These are phyloP conservation scores for Alouatta palliata DNA, from an alignment of 2,113 vertebrate species.

Conservation along the genomic window DNA sequence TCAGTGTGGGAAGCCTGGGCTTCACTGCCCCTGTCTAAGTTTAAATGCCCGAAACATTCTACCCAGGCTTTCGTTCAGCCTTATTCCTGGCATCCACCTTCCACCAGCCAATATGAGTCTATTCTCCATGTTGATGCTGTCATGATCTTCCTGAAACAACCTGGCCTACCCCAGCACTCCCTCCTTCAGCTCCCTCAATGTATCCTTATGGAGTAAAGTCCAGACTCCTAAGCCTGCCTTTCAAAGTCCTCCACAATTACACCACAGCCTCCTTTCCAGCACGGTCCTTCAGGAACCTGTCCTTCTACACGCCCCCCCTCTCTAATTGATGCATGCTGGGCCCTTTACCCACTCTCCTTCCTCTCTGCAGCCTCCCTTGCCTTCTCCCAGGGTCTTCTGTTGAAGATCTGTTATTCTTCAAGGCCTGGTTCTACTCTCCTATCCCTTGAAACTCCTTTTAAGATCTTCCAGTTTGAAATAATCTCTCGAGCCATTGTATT, in stretches of 20 bases:
- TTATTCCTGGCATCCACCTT: not conserved
- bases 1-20: not conserved
- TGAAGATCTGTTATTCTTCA: not conserved
- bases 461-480: not conserved
- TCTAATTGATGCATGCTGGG: fast-evolving
- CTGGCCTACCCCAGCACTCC: fast-evolving
- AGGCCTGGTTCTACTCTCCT: not conserved
- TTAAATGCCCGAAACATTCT: not conserved
- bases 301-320: no score
- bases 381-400: not conserved
- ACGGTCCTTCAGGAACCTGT: not conserved
- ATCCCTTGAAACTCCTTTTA: not conserved
- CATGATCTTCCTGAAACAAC: not conserved
- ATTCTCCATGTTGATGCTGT: not conserved
- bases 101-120: not conserved
- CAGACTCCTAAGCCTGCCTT: not conserved
- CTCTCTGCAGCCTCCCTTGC: not conserved
- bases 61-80: not conserved
- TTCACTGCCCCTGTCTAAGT: not conserved
- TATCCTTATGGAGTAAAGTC: not conserved
- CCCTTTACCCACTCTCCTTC: not conserved
- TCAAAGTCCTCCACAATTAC: not conserved
- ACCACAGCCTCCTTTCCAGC: no score
- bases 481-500: not conserved
- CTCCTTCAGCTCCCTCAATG: not conserved